Percentiles rank a stretch among this genome's conserved stretches.
Evolutionary conservation across 1,140 invertebrate genomes (phyloP).

Genomic region (Meteorus sp.): DNA sequence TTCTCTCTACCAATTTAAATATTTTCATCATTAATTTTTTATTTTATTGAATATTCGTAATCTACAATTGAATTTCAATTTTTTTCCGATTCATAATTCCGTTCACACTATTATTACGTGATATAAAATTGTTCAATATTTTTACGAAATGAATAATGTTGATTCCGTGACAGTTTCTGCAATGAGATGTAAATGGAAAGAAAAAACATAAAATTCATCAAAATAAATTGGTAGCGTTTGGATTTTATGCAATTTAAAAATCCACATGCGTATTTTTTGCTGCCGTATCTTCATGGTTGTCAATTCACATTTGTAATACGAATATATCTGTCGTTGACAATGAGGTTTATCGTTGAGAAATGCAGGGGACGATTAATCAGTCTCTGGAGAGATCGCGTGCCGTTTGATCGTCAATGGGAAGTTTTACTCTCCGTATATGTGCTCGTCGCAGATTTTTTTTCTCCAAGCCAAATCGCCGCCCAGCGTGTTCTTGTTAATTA

Average conservation of each 20-base stretch:
- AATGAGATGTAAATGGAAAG: too few species aligned
- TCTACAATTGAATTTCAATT: neutral
- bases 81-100: conserved; percentile 1
- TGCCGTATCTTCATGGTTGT: too few species aligned
- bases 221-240: too few species aligned
- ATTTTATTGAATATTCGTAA: neutral
- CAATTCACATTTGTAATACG: conserved; percentile 2
- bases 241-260: too few species aligned
- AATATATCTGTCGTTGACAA: conserved; percentile 30
- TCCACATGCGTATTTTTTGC: too few species aligned
- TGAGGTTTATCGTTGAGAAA: conserved; percentile 41
- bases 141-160: too few species aligned
- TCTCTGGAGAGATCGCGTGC: conserved; percentile 38
- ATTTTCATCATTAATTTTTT: too few species aligned
- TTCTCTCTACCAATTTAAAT: too few species aligned
- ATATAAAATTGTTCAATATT: too few species aligned
- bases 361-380: conserved; percentile 42
- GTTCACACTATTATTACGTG: too few species aligned
- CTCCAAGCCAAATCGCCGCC: conserved; percentile 20
- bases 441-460: conserved; percentile 6
- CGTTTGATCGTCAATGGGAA: conserved; percentile 34
- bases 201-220: too few species aligned
- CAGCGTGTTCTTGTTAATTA: conserved; percentile 49
- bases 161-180: too few species aligned
- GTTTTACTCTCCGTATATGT: neutral